Base-by-base conservation (phyloP, 1,140 invertebrate genomes). In the Patella vulgata region DNA sequence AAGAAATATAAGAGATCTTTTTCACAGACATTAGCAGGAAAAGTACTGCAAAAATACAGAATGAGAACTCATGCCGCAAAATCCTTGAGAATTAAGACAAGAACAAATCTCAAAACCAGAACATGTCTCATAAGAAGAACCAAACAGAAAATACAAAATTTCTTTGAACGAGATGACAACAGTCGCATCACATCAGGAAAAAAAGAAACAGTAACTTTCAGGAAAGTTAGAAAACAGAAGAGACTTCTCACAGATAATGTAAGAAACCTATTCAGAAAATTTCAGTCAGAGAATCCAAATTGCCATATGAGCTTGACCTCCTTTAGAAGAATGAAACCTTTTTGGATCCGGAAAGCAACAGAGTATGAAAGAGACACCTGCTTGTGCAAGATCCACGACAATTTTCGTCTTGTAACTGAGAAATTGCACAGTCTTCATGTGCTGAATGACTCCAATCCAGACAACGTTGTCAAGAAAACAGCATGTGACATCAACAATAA, bases 121-220 rank as follows among this genome's bases (percentile, higher is more conserved):
- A 23, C n/a, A 11, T 39, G 6, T 40, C n/a, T 54, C 14, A 39
- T 36, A 19, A 40, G 8, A 12, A 54, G 17, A 54, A 19, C 40
- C 23, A 31, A 28, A 12, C 14, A 39, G 21, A 3, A 39, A 14
- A 14, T 36, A 14, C 33, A 30, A 25, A 55, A 57, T 33, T 70
- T 66, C 48, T 63, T 57, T 44, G 50, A 50, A 23, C 44, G 68
- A 27, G 70, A 69, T 58, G 70, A 72, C 50, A 43, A 52, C 23
- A 63, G 47, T 17, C 54, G 54, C 39, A 56, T 69, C 9, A 59
- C 56, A 25, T 48, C 51, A 6, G 60, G 64, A 19, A 67, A 56
- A 8, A 54, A 44, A 36, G 47, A 56, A 27, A 70, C 68, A 23
- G 47, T 46, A 30, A 66, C 68, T 8, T 21, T 17, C n/a, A 47